phyloP scores from a whole-genome alignment of 2,797 vertebrate species.

The Pipistrellus nathusii region DNA sequence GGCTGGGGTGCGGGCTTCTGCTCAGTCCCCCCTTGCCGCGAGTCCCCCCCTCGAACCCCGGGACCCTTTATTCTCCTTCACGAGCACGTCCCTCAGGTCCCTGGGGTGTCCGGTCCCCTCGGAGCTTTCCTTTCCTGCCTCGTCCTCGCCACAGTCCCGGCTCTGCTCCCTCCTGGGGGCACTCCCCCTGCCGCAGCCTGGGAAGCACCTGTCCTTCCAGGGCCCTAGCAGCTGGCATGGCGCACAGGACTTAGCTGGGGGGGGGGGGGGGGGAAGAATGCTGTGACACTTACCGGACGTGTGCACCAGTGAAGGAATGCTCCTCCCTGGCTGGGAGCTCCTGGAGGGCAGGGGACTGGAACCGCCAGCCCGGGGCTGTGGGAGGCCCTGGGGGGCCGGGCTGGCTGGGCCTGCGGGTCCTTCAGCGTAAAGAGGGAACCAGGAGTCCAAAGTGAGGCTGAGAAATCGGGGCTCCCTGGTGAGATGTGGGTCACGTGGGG shows the following conservation, averaged over 20 bases:
- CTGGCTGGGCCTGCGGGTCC: fast-evolving
- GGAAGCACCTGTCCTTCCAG: neutral
- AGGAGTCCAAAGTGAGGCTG: neutral
- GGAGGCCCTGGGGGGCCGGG: neutral
- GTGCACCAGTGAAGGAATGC: neutral
- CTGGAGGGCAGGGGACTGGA: neutral
- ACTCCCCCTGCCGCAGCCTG: too few species aligned
- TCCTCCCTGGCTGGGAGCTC: neutral
- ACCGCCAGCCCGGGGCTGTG: too few species aligned
- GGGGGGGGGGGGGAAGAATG: too few species aligned
- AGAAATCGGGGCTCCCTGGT: neutral
- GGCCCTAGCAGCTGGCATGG: neutral
- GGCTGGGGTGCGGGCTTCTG: neutral
- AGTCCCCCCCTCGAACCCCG: neutral
- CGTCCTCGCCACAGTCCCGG: too few species aligned
- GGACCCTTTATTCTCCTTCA: neutral
- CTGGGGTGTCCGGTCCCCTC: neutral
- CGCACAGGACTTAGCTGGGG: fast-evolving
- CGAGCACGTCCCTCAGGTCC: neutral
- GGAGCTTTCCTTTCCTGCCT: neutral
- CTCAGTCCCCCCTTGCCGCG: neutral
- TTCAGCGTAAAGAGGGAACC: neutral
- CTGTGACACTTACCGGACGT: neutral
- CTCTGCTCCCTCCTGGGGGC: too few species aligned
- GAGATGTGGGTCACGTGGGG: neutral